Evolutionary conservation across 2,113 vertebrate species (phyloP), one percentile per base, ranked within the genome.

Genomic region (Nesospiza acunhae): DNA sequence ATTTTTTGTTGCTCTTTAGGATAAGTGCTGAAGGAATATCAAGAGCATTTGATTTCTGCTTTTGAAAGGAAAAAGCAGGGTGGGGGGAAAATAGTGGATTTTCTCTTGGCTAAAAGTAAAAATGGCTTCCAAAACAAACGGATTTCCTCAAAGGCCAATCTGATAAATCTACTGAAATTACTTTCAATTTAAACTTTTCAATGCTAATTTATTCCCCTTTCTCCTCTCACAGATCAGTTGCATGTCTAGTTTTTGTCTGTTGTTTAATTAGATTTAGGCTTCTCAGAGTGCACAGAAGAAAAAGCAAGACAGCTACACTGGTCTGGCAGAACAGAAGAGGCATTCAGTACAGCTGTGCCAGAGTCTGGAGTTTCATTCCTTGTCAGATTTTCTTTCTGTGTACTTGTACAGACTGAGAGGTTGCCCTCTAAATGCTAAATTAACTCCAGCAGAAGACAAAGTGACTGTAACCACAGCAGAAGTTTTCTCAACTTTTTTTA

Each of bases 331-430:
- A 91, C 78, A 94, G 92, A 96, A 90, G 75, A 76, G 26, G 39
- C 60, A 94, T 92, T 95, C 85, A 91, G 64, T 89, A 80, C 68
- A 84, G 59, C 88, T 91, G 56, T 77, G 83, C 70, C 60, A 88
- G 84, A 80, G 87, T 59, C 78, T 80, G 90, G 59, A 96, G 75
- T 77, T 91, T 90, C 76, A 67, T 77, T 74, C 55, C 62, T 82
- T 87, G 82, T 91, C 87, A 95, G 84, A 77, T 93, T 91, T 93
- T 96, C n/a, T 90, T 76, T 93, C 85, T 90, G 33, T 85, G 18
- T 60, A 47, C 55, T 94, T 62, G 15, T 39, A 59, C 37, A 83
- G 21, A 83, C 62, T 86, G 50, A 74, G 59, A 90, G 4, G 12
- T 44, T 96, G 67, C 27, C 26, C 30, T 93, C 63, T 83, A 91